phyloP scores from a whole-genome alignment of 1,140 invertebrate genomes.

The Cherax quadricarinatus region DNA sequence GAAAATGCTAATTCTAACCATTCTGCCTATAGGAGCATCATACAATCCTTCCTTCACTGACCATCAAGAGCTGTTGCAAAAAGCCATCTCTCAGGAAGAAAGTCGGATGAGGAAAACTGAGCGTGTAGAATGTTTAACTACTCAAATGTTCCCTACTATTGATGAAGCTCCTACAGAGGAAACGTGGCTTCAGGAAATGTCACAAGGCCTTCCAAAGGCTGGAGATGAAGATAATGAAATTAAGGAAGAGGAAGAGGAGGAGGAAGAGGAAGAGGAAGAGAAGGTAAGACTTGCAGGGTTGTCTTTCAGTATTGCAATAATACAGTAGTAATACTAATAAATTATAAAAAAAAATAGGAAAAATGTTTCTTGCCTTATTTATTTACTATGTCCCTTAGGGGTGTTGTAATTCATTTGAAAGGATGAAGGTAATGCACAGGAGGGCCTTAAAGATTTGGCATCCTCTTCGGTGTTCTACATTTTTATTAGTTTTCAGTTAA shows the following conservation, averaged over 20 bases:
- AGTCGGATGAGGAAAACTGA: neutral
- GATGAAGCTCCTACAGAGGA: constrained; percentile 41
- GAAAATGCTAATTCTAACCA: neutral
- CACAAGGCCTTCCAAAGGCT: constrained; percentile 46
- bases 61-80: constrained; percentile 36
- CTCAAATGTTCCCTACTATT: constrained; percentile 18
- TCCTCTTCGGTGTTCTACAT: no score
- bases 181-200: constrained; percentile 47
- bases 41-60: constrained; percentile 38
- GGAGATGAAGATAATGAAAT: constrained; percentile 18
- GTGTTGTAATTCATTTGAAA: no score
- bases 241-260: neutral
- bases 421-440: no score
- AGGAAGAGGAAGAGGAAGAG: neutral
- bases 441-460: no score
- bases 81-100: constrained; percentile 23
- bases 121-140: neutral
- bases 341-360: no score
- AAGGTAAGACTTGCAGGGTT: neutral
- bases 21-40: constrained; percentile 9
- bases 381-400: no score
- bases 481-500: no score
- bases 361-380: no score
- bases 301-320: no score
- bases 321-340: no score